Conservation (phyloP, 2,797 vertebrate species). For the Fratercula arctica region DNA sequence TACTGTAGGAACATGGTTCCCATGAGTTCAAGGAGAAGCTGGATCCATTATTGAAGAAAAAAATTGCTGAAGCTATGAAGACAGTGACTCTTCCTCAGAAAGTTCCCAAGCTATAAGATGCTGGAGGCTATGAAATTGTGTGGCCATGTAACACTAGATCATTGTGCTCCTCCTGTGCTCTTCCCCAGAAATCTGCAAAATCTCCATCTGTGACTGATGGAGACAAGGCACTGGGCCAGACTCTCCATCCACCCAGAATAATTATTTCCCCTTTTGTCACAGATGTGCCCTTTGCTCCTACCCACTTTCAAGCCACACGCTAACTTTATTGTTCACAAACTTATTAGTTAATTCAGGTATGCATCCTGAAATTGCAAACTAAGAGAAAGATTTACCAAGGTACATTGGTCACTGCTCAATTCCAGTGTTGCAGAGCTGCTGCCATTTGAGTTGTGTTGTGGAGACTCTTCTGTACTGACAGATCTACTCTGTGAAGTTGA, state of each 20-base stretch:
- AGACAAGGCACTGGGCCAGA: not conserved
- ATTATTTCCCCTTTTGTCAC: not conserved
- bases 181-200: not conserved
- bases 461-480: not conserved
- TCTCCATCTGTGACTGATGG: not conserved
- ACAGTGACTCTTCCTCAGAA: not conserved
- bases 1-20: not conserved
- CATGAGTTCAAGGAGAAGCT: not conserved
- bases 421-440: not conserved
- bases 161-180: not conserved
- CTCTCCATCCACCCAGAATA: not conserved
- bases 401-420: not conserved
- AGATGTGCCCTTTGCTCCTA: not conserved
- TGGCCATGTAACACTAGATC: not conserved
- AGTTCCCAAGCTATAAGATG: not conserved
- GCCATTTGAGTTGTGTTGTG: not conserved
- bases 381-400: not conserved
- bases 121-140: not conserved
- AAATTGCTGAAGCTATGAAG: not conserved
- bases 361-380: not conserved
- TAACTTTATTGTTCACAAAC: not conserved
- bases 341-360: not conserved
- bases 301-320: not conserved
- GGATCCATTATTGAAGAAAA: not conserved
- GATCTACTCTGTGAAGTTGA: not conserved